Conservation (phyloP, 2,888 invertebrate species). For the Malthinus seriepunctatus region DNA sequence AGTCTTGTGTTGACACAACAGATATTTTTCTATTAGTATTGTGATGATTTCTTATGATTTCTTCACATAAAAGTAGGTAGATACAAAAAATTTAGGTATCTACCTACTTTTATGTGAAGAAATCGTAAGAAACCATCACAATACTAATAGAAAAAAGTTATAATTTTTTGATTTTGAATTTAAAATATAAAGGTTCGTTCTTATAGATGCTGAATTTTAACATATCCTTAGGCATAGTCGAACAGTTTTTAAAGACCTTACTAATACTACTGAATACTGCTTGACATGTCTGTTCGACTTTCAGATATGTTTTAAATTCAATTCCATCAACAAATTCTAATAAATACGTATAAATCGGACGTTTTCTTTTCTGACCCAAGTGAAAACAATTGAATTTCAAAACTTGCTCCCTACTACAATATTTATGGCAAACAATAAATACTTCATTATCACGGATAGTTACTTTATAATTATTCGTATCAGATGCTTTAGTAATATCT, state of each 20-base stretch:
- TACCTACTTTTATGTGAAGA: too few relatives aligned
- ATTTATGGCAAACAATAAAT: not conserved
- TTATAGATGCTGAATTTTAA: too few relatives aligned
- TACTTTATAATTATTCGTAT: not conserved
- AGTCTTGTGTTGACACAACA: too few relatives aligned
- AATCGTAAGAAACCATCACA: too few relatives aligned
- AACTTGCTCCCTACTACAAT: not conserved
- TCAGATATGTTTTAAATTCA: not conserved
- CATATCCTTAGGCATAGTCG: too few relatives aligned
- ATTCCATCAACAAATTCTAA: not conserved
- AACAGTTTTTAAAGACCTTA: not conserved
- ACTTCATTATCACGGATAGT: not conserved
- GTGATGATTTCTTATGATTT: too few relatives aligned
- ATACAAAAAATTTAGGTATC: too few relatives aligned
- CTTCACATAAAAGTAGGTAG: too few relatives aligned
- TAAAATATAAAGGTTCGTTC: too few relatives aligned
- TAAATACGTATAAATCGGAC: not conserved
- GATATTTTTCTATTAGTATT: too few relatives aligned
- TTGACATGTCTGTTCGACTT: not conserved
- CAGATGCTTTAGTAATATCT: not conserved
- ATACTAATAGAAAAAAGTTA: too few relatives aligned
- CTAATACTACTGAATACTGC: not conserved
- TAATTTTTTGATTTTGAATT: too few relatives aligned
- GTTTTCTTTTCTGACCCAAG: not conserved
- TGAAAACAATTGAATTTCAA: not conserved